Evolutionary conservation across 2,797 vertebrate genomes (phyloP).

Genomic region (Schizopygopsis pylzovi): DNA sequence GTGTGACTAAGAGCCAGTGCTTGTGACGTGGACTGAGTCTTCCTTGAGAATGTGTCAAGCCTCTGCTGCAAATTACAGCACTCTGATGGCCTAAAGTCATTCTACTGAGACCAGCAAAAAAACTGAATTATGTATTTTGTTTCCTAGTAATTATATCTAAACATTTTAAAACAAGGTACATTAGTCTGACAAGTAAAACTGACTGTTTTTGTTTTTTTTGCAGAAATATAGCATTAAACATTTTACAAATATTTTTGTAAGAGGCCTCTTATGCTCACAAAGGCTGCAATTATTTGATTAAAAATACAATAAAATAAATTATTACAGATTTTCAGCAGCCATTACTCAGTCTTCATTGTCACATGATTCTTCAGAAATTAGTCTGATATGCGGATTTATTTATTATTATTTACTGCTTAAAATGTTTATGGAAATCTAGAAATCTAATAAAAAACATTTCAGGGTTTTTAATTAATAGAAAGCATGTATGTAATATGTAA

Average conservation of each 20-base stretch:
- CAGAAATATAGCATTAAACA: not conserved
- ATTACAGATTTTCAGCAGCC: not conserved
- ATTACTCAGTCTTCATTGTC: not conserved
- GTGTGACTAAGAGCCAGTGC: constrained; percentile 15
- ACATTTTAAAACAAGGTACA: not conserved
- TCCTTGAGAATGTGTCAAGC: not conserved
- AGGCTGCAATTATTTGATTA: not conserved
- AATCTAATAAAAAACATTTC: not conserved
- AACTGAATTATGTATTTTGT: not conserved
- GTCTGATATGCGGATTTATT: not conserved
- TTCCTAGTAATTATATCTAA: not conserved
- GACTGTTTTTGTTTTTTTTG: not conserved
- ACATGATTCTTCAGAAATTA: not conserved
- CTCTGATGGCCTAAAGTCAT: not conserved
- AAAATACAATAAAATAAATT: not conserved
- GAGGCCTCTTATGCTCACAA: not conserved
- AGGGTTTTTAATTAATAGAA: not conserved
- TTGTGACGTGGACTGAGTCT: not conserved
- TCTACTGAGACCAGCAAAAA: not conserved
- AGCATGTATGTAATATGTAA: not conserved
- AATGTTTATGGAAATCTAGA: not conserved
- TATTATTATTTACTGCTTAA: not conserved
- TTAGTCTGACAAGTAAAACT: not conserved
- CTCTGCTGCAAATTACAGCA: not conserved
- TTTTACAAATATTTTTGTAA: not conserved